Percentiles rank a stretch among this genome's conserved stretches.
These are phyloP conservation scores for Ranitomeya imitator DNA, from an alignment of 2,113 vertebrate species.

Conservation along the genomic window DNA sequence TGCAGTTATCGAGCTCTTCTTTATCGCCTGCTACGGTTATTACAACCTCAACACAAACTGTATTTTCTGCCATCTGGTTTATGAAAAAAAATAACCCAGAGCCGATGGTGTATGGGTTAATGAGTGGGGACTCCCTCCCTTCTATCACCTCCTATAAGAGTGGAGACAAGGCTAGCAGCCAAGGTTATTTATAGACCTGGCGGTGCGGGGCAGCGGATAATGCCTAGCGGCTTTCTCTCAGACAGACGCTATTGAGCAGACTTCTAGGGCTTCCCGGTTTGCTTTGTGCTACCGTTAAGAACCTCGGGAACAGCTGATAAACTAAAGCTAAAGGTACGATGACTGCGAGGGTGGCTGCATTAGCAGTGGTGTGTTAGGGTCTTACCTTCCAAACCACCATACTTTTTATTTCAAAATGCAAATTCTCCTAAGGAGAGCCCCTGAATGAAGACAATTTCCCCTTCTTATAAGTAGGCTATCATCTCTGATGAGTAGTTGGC, in stretches of 20 bases:
- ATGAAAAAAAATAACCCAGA: neutral
- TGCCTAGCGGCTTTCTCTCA: constrained; percentile 41
- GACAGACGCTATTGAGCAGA: constrained; percentile 40
- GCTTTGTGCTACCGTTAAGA: neutral
- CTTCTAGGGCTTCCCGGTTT: constrained; percentile 35
- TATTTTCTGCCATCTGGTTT: neutral
- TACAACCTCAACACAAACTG: neutral
- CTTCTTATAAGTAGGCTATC: neutral
- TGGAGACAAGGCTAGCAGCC: constrained; percentile 49
- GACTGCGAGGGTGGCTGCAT: neutral
- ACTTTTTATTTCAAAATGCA: neutral
- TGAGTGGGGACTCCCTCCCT: constrained; percentile 12
- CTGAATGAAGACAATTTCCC: neutral
- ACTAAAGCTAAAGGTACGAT: neutral
- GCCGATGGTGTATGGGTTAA: constrained; percentile 21
- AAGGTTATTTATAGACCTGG: constrained; percentile 53
- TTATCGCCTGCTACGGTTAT: neutral
- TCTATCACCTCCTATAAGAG: constrained; percentile 45
- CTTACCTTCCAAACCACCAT: neutral
- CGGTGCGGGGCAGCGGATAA: constrained; percentile 38
- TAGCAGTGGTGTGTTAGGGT: neutral
- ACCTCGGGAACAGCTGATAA: neutral
- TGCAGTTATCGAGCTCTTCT: neutral
- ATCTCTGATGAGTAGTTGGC: neutral
- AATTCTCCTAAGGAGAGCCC: neutral